phyloP scores from a whole-genome alignment of 2,888 invertebrate genomes.

The Acanthosepion lycidas region DNA sequence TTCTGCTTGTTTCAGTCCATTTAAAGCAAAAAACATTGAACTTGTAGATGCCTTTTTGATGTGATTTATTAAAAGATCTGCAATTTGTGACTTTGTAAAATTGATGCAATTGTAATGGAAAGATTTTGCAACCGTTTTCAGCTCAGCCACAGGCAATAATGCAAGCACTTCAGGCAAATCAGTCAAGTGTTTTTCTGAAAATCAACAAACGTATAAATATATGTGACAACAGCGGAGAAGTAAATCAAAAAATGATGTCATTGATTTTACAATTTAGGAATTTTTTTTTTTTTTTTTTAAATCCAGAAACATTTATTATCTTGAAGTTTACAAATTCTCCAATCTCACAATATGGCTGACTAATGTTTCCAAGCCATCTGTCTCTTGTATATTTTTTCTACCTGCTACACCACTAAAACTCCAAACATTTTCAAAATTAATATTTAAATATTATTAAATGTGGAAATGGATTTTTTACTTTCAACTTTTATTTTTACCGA shows the following conservation, averaged over 20 bases:
- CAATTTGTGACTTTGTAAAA: conserved; percentile 64
- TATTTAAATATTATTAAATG: too few species aligned
- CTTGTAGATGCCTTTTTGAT: conserved; percentile 68
- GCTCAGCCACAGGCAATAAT: conserved; percentile 71
- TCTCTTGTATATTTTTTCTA: too few species aligned
- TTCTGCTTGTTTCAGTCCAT: conserved; percentile 48
- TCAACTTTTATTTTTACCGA: too few species aligned
- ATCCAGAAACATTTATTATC: too few species aligned
- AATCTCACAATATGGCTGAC: too few species aligned
- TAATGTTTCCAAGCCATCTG: too few species aligned
- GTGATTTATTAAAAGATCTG: conserved; percentile 71
- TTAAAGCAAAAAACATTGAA: conserved; percentile 62
- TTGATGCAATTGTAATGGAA: conserved; percentile 62
- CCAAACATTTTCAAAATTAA: too few species aligned
- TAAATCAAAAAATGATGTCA: background rate
- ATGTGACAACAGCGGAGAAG: background rate
- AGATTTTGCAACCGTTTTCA: conserved; percentile 73
- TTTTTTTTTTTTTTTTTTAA: background rate
- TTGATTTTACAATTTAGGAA: background rate
- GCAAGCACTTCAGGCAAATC: conserved; percentile 70
- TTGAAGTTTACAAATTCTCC: too few species aligned
- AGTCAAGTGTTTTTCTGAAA: conserved; percentile 59
- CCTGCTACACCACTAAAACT: too few species aligned
- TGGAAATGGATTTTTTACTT: too few species aligned
- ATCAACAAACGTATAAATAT: background rate